Evolutionary conservation across 1,140 invertebrate genomes (phyloP), one percentile per base, ranked within the genome.

Genomic region (Habropoda laboriosa): DNA sequence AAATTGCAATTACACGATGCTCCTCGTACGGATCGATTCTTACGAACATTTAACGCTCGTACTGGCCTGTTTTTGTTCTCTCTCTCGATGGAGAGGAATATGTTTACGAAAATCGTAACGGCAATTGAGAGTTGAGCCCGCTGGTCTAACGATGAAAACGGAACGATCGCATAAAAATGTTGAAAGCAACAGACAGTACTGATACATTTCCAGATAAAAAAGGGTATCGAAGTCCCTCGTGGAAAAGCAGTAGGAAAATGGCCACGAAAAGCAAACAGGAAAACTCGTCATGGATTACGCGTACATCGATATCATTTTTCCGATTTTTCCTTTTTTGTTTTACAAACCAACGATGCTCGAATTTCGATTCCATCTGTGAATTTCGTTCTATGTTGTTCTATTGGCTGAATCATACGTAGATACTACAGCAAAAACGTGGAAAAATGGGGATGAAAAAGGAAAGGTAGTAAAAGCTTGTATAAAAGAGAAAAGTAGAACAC

Each of bases 331-430:
- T n/a, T n/a, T n/a, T n/a, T n/a, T n/a, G n/a, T n/a, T n/a, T 71
- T 49, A 66, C 42, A 49, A 49, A 32, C 57, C 49, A 57, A 45
- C 40, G 55, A 63, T 32, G 38, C 77, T 47, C 70, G 55, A 67
- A 55, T 77, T 58, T 76, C 63, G 72, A 73, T 83, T 76, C 72
- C 58, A 57, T 81, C 74, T 66, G 45, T 61, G 70, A 66, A 66
- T 77, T 77, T 67, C 42, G 40, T 71, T 78, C 61, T 24, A 45
- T 12, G 8, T 32, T n/a, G n/a, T n/a, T n/a, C n/a, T n/a, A n/a
- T n/a, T n/a, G n/a, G n/a, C n/a, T n/a, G n/a, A n/a, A 32, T 21
- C 24, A 32, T 64, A 18, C 38, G 61, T 45, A 40, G 30, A 32
- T 57, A 47, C 40, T 49, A 45, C 63, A 78, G 16, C 53, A 57